Evolutionary conservation across 2,888 invertebrate species (phyloP).

Genomic region (Aplocera efformata): DNA sequence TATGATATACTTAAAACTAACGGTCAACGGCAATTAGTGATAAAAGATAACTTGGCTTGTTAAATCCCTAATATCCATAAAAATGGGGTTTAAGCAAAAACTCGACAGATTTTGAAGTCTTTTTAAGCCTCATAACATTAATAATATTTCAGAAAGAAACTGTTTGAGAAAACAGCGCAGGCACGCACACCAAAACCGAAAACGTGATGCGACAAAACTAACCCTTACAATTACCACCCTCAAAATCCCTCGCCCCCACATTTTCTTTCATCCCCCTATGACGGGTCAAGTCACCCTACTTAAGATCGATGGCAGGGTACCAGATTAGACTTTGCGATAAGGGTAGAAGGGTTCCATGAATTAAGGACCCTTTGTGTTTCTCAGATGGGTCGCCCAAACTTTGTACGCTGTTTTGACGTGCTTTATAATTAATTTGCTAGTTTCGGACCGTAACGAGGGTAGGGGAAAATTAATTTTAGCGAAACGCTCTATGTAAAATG

Average conservation of each 20-base stretch:
- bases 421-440: conserved; percentile 80
- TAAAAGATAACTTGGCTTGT: too few relatives aligned
- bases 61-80: too few relatives aligned
- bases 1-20: too few relatives aligned
- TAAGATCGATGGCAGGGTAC: conserved; percentile 77
- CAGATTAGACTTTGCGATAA: conserved; percentile 75
- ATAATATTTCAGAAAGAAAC: conserved; percentile 5
- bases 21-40: too few relatives aligned
- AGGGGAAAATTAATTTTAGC: conserved; percentile 56
- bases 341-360: conserved; percentile 65
- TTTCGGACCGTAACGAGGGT: conserved; percentile 69
- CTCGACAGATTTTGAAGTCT: too few relatives aligned
- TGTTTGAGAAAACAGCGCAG: conserved; percentile 12
- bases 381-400: conserved; percentile 71
- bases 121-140: too few relatives aligned
- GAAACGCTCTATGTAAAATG: conserved; percentile 35
- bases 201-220: conserved; percentile 66
- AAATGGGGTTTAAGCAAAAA: too few relatives aligned
- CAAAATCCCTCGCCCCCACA: conserved; percentile 59
- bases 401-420: conserved; percentile 75
- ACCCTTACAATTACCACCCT: conserved; percentile 56
- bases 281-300: conserved; percentile 76
- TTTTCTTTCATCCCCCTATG: conserved; percentile 72
- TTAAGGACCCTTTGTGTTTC: conserved; percentile 71
- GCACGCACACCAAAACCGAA: conserved; percentile 27